A percentile compares a stretch with the other conserved stretches of the same genome.
phyloP scores from a whole-genome alignment of 37 sponge, comb jelly and placozoan species.

The Theonella swinhoei region DNA sequence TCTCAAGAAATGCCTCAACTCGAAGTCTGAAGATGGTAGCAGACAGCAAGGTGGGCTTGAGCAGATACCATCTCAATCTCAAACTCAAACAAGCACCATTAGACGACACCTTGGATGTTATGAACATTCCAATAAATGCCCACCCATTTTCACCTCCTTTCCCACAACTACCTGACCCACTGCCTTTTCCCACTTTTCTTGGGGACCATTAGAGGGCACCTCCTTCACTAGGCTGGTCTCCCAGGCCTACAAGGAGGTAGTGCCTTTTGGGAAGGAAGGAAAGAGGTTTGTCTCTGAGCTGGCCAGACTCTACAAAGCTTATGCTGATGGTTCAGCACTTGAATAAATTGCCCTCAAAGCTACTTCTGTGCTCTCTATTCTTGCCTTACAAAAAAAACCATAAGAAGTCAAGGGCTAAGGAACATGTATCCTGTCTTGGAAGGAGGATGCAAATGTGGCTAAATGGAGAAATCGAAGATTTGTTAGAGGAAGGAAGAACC shows the following conservation, averaged over 20 bases:
- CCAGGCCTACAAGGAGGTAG: conserved; percentile 37
- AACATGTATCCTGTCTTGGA: conserved; percentile 3
- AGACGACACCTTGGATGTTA: too few species aligned
- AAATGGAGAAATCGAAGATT: conserved; percentile 14
- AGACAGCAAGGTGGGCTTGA: too few species aligned
- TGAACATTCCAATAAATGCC: too few species aligned
- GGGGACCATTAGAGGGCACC: too few species aligned
- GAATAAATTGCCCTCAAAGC: conserved; percentile 40
- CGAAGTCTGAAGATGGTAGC: too few species aligned
- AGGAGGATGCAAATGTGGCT: conserved; percentile 15
- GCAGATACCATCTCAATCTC: too few species aligned
- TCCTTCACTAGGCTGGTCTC: too few species aligned
- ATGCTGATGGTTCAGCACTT: conserved; percentile 27
- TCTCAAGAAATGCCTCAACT: too few species aligned
- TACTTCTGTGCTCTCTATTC: conserved; percentile 5
- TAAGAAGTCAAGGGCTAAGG: conserved; percentile 24
- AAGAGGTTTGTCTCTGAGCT: conserved; percentile 19
- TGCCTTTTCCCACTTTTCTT: too few species aligned
- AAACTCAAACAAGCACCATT: too few species aligned
- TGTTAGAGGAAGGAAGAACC: conserved; percentile 8
- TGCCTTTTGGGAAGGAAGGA: conserved; percentile 33
- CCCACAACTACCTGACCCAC: too few species aligned
- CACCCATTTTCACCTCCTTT: too few species aligned
- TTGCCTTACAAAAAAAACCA: conserved; percentile 14
- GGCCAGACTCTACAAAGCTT: conserved; percentile 33